Percentiles rank a stretch among this genome's conserved stretches.
Evolutionary conservation across 2,888 invertebrate genomes (phyloP).

Genomic region (Philereme transversata): DNA sequence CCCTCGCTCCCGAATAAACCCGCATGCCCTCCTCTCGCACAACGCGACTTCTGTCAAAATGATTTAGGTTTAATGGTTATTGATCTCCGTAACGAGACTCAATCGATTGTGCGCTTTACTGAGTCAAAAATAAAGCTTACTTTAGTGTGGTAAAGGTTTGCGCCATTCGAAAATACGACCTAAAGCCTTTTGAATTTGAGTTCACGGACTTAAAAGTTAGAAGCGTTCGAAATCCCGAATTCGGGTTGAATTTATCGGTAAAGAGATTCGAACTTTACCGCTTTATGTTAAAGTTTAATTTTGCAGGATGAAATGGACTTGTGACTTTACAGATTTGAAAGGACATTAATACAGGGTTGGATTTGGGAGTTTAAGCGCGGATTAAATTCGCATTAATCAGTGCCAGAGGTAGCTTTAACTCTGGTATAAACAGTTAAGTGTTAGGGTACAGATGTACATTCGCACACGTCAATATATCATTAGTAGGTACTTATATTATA

Average conservation of each 20-base stretch:
- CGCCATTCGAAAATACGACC: conserved; percentile 63
- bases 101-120: conserved; percentile 54
- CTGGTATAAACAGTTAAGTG: conserved; percentile 83
- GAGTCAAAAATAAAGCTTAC: conserved; percentile 34
- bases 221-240: conserved; percentile 52
- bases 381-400: conserved; percentile 89
- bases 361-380: conserved; percentile 86
- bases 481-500: background rate
- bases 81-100: conserved; percentile 58
- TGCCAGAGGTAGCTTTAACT: conserved; percentile 83
- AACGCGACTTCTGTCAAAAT: conserved; percentile 73
- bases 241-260: conserved; percentile 43
- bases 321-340: conserved; percentile 78
- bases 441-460: conserved; percentile 76
- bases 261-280: conserved; percentile 48
- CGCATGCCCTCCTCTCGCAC: conserved; percentile 52
- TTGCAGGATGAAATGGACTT: conserved; percentile 50
- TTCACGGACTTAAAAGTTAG: conserved; percentile 76
- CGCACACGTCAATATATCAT: conserved; percentile 26
- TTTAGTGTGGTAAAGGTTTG: conserved; percentile 35
- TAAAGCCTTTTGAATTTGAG: conserved; percentile 71
- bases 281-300: conserved; percentile 54
- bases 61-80: conserved; percentile 77
- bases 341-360: conserved; percentile 81
- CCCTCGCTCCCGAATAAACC: conserved; percentile 49